Evolutionary conservation across 2,113 vertebrate genomes (phyloP).

Genomic region (Mustela nigripes): DNA sequence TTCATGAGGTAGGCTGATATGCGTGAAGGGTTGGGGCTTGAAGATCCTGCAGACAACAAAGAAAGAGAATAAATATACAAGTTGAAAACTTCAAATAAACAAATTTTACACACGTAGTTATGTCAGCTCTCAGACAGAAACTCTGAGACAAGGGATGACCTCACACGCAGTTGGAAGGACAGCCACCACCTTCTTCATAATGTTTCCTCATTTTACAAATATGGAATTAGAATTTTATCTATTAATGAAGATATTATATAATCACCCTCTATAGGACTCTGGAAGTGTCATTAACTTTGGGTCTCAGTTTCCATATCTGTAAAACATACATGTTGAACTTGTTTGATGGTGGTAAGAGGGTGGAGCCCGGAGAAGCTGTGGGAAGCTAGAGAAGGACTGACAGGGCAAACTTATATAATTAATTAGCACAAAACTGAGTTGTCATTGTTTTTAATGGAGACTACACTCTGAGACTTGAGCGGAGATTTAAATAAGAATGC

Average conservation of each 20-base stretch:
- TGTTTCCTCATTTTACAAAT: neutral
- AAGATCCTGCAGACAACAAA: neutral
- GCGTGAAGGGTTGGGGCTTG: accelerated
- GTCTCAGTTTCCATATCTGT: neutral
- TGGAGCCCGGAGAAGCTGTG: neutral
- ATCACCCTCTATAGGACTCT: neutral
- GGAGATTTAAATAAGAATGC: neutral
- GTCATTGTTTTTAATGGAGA: neutral
- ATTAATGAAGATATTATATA: neutral
- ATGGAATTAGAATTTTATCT: neutral
- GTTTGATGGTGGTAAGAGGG: no score
- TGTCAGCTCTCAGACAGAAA: neutral
- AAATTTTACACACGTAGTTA: neutral
- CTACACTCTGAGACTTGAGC: neutral
- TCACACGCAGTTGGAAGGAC: neutral
- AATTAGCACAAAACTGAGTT: neutral
- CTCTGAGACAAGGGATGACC: neutral
- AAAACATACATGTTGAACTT: neutral
- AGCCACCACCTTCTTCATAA: neutral
- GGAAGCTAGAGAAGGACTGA: neutral
- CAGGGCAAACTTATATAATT: neutral
- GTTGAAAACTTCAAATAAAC: neutral
- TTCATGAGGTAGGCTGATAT: neutral
- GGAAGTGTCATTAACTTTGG: neutral
- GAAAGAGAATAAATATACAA: neutral